A percentile compares a stretch with the other conserved stretches of the same genome.
Conservation (phyloP, 2,113 vertebrate genomes). For the Erinaceus europaeus region DNA sequence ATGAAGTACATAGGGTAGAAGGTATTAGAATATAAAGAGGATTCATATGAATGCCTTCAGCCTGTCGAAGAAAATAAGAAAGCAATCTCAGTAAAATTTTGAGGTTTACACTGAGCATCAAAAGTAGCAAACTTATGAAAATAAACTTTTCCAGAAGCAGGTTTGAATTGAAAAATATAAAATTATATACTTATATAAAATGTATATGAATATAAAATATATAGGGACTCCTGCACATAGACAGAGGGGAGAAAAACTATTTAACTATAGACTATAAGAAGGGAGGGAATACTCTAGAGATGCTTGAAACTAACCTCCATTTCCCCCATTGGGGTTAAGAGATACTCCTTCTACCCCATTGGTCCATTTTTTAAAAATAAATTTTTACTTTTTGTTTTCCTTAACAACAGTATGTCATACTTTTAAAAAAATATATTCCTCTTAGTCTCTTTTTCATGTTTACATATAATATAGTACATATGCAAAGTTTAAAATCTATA, state of each 20-base stretch:
- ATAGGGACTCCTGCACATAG: too few species aligned
- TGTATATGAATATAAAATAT: background rate
- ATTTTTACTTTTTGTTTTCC: too few species aligned
- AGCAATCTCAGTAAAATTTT: constrained; percentile 17
- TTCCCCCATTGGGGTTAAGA: too few species aligned
- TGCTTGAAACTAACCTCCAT: too few species aligned
- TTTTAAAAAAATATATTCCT: too few species aligned
- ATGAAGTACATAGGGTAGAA: constrained; percentile 91
- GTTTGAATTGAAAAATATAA: background rate
- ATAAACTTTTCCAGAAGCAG: background rate
- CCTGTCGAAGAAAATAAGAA: constrained; percentile 76
- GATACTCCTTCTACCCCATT: too few species aligned
- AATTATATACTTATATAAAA: background rate
- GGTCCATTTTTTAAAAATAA: too few species aligned
- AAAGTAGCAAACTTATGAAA: background rate
- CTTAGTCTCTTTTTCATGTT: too few species aligned
- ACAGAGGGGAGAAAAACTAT: too few species aligned
- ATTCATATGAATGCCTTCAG: constrained; percentile 91
- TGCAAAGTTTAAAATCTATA: background rate
- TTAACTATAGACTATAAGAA: too few species aligned
- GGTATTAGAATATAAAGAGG: constrained; percentile 93
- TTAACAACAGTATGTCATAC: too few species aligned
- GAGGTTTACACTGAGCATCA: background rate
- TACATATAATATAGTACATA: background rate
- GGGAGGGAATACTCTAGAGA: too few species aligned